These are phyloP conservation scores for Ibidorhyncha struthersii DNA, from an alignment of 2,113 vertebrate species.

Conservation along the genomic window DNA sequence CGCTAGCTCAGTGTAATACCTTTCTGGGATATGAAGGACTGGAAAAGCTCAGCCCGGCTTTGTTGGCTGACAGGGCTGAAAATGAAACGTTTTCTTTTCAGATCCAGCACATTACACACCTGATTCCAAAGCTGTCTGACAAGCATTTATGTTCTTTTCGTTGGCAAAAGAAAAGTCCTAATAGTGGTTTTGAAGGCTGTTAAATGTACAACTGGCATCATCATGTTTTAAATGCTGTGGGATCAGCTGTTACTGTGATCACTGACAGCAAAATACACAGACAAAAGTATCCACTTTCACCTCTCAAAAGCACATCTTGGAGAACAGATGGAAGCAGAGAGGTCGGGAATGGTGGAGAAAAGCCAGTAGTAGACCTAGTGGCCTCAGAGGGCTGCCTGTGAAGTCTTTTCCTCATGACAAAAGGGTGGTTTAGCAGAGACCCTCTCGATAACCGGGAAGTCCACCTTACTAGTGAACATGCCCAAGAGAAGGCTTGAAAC, in stretches of 20 bases:
- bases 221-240: not conserved
- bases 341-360: not conserved
- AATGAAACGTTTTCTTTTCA: conserved; percentile 5
- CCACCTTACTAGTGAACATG: not conserved
- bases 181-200: conserved; percentile 5
- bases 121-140: conserved; percentile 3
- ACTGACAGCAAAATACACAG: not conserved
- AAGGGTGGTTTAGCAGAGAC: not conserved
- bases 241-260: conserved; percentile 49
- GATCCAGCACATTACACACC: not conserved
- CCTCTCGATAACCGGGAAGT: not conserved
- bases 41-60: not conserved
- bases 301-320: not conserved
- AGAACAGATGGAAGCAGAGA: not conserved
- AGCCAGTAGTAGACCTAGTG: not conserved
- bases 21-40: not conserved
- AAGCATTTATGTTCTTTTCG: not conserved
- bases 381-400: not conserved
- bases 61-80: conserved; percentile 24
- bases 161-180: not conserved
- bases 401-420: not conserved
- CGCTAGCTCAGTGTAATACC: not conserved
- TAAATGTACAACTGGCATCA: not conserved
- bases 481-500: not conserved
- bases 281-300: not conserved